Evolutionary conservation across 2,113 vertebrate species (phyloP).

Genomic region (Platysternon megacephalum): DNA sequence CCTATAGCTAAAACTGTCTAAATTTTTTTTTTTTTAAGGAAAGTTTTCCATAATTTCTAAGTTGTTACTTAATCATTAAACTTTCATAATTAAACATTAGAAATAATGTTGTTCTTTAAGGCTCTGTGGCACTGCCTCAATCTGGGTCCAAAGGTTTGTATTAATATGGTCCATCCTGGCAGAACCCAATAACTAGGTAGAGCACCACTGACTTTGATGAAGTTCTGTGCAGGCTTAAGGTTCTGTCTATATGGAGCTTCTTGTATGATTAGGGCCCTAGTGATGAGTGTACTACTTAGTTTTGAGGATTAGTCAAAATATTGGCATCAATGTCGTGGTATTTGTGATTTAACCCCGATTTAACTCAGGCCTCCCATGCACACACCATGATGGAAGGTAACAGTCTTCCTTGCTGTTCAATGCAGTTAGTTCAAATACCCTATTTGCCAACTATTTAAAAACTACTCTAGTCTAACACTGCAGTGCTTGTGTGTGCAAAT

Average conservation of each 20-base stretch:
- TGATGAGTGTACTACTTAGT: not conserved
- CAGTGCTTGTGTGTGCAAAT: rapidly evolving
- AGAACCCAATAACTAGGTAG: not conserved
- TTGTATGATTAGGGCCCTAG: not conserved
- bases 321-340: not conserved
- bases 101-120: not conserved
- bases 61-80: not conserved
- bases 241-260: not conserved
- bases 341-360: not conserved
- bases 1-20: not conserved
- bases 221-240: not conserved
- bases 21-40: not conserved
- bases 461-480: not conserved
- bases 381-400: not conserved
- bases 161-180: not conserved
- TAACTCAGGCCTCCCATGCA: not conserved
- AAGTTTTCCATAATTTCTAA: not conserved
- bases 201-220: not conserved
- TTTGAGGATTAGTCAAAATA: not conserved
- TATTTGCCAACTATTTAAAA: not conserved
- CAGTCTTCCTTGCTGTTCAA: not conserved
- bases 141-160: not conserved
- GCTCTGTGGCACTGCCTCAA: not conserved
- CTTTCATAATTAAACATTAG: not conserved
- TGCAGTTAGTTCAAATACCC: not conserved